Evolutionary conservation across 2,797 vertebrate genomes (phyloP), one percentile per base, ranked within the genome.

Genomic region (Salmo trutta): DNA sequence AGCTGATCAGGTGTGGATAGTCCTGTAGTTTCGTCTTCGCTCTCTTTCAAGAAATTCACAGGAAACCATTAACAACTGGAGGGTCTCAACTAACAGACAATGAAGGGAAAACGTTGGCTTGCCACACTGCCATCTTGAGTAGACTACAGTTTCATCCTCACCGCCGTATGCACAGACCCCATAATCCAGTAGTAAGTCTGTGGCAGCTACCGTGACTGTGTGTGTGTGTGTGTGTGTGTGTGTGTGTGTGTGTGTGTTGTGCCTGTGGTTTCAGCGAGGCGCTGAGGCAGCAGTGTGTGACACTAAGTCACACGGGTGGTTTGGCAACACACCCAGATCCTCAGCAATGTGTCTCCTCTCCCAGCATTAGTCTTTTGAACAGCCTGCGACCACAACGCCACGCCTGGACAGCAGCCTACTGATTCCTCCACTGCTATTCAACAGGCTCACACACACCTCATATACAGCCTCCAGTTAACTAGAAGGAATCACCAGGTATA

Each of bases 291-390:
- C 78, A 71, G 73, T 77, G 75, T 76, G 62, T 76, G 62, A 1
- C 69, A 3, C 15, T 51, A 10, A 24, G 15, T 72, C 68, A 76
- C 69, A 33, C n/a, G 54, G 31, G 72, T 52, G 54, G 83, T 82
- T 87, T 86, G 85, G 82, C 80, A 78, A 66, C 77, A 67, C 78
- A 31, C 85, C 62, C 84, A 73, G 78, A 84, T 81, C 78, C 77
- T 64, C 74, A 73, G 81, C 83, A 85, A 80, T 70, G 82, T 68
- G 80, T 87, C 81, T 91, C 86, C 86, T 91, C 87, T 89, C 83
- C 85, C 85, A 85, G 85, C 83, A 79, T 80, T 80, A 82, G 82
- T 90, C 89, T 87, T 88, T 88, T 90, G 86, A 92, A 85, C 90
- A 89, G 86, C 80, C 83, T 73, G 79, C 88, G 87, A 89, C 85